Conservation (phyloP, 2,797 vertebrate species). For the Enteromius fasciolatus region DNA sequence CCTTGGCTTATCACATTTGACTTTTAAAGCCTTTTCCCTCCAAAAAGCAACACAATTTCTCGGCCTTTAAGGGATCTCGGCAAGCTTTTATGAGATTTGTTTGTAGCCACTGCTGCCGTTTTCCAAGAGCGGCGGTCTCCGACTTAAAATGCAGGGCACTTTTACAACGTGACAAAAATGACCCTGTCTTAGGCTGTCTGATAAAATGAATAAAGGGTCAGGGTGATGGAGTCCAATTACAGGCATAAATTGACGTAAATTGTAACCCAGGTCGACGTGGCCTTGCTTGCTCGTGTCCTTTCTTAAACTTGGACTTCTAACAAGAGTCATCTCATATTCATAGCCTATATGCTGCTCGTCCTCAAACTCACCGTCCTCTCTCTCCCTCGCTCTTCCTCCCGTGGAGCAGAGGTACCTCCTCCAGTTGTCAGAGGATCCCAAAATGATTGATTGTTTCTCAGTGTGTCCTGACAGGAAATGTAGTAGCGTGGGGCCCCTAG, state of each 20-base stretch:
- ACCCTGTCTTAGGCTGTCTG: constrained; percentile 37
- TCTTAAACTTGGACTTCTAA: constrained; percentile 81
- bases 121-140: background rate
- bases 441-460: constrained; percentile 97
- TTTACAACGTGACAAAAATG: constrained; percentile 28
- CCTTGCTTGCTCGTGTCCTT: constrained; percentile 77
- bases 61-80: constrained; percentile 7
- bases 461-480: constrained; percentile 87
- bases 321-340: constrained; percentile 91
- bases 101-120: constrained; percentile 17
- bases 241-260: constrained; percentile 76
- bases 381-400: constrained; percentile 55
- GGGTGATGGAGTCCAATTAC: constrained; percentile 75
- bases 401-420: constrained; percentile 55
- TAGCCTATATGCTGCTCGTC: constrained; percentile 70
- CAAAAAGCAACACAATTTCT: constrained; percentile 39
- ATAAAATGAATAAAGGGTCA: constrained; percentile 30
- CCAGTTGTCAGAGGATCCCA: constrained; percentile 79
- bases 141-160: background rate
- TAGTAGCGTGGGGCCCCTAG: constrained; percentile 87
- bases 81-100: constrained; percentile 39
- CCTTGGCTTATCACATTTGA: constrained; percentile 74
- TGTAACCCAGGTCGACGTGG: constrained; percentile 79
- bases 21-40: constrained; percentile 48
- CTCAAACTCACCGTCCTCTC: constrained; percentile 43